Evolutionary conservation across 2,888 invertebrate genomes (phyloP), one percentile per base, ranked within the genome.

Genomic region (Coelopa pilipes): DNA sequence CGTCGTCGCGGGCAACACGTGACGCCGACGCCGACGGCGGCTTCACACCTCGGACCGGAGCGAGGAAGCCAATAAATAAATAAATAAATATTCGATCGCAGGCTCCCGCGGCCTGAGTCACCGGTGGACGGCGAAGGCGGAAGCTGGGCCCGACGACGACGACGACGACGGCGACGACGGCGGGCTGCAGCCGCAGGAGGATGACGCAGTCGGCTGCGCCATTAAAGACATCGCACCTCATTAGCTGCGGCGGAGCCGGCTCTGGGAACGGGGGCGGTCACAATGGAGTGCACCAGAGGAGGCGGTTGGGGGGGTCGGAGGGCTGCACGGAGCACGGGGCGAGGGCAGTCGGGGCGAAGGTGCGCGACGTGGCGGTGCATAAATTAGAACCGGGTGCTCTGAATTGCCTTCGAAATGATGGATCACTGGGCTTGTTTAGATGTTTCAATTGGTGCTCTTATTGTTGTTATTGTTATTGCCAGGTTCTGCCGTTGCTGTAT

Each of bases 181-280:
- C n/a, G n/a, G n/a, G n/a, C n/a, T n/a, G n/a, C n/a, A n/a, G 34
- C 34, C 7, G 34, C 53, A 53, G n/a, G 15, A 53, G 2, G n/a
- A 53, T 15, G 53, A 53, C 10, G 53, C 3, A 53, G 53, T 53
- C n/a, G 53, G 53, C 15, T 53, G 53, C 66, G 66, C 50, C 66
- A 66, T 66, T 66, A 66, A 66, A 66, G 24, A 66, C 21, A 66
- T 66, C 66, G 45, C 66, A 66, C 66, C 66, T 66, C 49, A 66
- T 66, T 66, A 66, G 50, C 50, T 53, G 53, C 13, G n/a, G 3
- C 53, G 53, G 34, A 53, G 53, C 10, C 10, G 49, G n/a, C 13
- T 13, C 13, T 15, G 13, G n/a, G 53, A 53, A 11, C 13, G 53
- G 3, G 15, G 4, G n/a, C 34, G 34, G 7, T 7, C 34, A 34